Percentiles rank a stretch among this genome's conserved stretches.
These are phyloP conservation scores for Busseola fusca DNA, from an alignment of 2,888 invertebrate species.

Conservation along the genomic window DNA sequence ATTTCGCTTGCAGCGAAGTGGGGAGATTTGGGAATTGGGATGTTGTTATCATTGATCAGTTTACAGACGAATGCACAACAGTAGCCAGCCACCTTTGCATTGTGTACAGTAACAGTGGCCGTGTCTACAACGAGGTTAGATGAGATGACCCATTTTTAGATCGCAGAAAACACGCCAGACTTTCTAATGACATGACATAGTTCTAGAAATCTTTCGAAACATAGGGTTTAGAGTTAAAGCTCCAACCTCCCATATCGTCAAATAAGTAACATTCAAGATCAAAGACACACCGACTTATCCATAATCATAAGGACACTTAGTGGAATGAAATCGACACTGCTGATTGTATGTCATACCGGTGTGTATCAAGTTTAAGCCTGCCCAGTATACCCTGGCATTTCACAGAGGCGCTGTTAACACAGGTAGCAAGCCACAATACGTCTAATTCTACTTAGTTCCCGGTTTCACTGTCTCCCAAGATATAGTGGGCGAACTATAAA, in stretches of 20 bases:
- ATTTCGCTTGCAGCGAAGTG: slow-evolving; percentile 7
- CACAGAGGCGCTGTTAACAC: slow-evolving; percentile 26
- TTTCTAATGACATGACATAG: not conserved
- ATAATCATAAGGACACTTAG: slow-evolving; percentile 57
- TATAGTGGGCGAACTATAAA: slow-evolving; percentile 35
- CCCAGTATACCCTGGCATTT: slow-evolving; percentile 34
- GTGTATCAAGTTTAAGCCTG: slow-evolving; percentile 45
- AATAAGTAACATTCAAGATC: slow-evolving; percentile 12
- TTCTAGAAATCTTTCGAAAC: not conserved
- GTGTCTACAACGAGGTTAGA: slow-evolving; percentile 8
- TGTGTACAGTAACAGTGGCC: slow-evolving; percentile 35
- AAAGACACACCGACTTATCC: slow-evolving; percentile 43
- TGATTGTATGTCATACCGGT: slow-evolving; percentile 47
- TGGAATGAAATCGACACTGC: slow-evolving; percentile 59
- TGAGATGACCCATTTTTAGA: not conserved
- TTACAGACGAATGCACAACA: slow-evolving; percentile 25
- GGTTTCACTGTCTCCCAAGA: slow-evolving; percentile 5
- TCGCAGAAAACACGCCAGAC: not conserved
- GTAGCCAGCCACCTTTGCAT: slow-evolving; percentile 34
- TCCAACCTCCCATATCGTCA: slow-evolving; percentile 1
- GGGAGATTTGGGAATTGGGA: slow-evolving; percentile 11
- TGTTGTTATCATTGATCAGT: slow-evolving; percentile 33
- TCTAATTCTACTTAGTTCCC: slow-evolving; percentile 21
- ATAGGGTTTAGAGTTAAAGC: not conserved
- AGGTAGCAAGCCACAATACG: not conserved